Conservation (phyloP, 2,888 invertebrate species). For the Capitulum mitella region DNA sequence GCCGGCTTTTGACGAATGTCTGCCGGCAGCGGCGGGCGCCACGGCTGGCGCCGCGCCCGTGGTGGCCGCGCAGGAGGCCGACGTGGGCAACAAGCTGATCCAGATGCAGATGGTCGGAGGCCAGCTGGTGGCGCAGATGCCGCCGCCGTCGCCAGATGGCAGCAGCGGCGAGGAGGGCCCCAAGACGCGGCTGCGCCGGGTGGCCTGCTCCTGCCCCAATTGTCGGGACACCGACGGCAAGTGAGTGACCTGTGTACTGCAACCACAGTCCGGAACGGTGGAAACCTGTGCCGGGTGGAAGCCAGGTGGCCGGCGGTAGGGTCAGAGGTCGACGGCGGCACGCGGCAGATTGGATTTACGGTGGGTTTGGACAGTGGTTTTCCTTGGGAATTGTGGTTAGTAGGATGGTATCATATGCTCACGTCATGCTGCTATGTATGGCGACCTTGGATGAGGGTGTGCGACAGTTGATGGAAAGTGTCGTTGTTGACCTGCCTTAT, state of each 20-base stretch:
- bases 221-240: conserved; percentile 71
- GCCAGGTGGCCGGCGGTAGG: too few relatives aligned
- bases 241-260: conserved; percentile 30
- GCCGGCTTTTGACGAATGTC: too few relatives aligned
- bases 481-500: too few relatives aligned
- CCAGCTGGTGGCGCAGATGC: conserved; percentile 25
- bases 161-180: conserved; percentile 34
- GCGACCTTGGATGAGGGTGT: too few relatives aligned
- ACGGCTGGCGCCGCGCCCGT: background rate
- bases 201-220: conserved; percentile 96
- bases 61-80: background rate
- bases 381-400: too few relatives aligned
- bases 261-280: too few relatives aligned
- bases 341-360: too few relatives aligned
- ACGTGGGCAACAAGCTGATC: background rate
- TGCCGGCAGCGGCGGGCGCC: background rate
- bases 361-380: background rate
- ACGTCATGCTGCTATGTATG: too few relatives aligned
- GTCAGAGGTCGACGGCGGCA: too few relatives aligned
- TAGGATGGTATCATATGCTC: too few relatives aligned
- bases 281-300: too few relatives aligned
- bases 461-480: too few relatives aligned
- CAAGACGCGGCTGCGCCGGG: conserved; percentile 63
- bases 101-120: conserved; percentile 25
- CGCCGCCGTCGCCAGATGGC: conserved; percentile 16